These are phyloP conservation scores for Caenorhabditis auriculariae DNA, from an alignment of 2,888 invertebrate species.

Conservation along the genomic window DNA sequence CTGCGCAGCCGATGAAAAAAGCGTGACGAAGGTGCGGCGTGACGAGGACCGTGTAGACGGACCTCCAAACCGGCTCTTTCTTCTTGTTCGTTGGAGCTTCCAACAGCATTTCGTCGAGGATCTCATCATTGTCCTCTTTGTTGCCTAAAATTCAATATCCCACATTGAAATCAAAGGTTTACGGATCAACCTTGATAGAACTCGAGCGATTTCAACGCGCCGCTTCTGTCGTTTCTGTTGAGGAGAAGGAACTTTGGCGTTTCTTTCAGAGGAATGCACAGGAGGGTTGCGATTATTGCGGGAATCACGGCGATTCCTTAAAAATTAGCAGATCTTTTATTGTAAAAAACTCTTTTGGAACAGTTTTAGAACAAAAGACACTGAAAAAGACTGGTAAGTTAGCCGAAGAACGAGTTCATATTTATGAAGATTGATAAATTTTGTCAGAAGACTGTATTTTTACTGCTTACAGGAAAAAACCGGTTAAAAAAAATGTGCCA, in stretches of 20 bases:
- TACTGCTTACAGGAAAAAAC: no score
- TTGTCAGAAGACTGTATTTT: no score
- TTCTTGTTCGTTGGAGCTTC: slow-evolving; percentile 10
- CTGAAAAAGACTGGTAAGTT: no score
- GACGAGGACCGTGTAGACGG: background rate
- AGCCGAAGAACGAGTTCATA: no score
- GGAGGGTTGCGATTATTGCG: slow-evolving; percentile 34
- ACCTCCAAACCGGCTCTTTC: background rate
- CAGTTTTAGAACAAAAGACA: no score
- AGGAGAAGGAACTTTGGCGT: slow-evolving; percentile 46
- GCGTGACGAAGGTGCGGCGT: background rate
- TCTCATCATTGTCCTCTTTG: slow-evolving; percentile 8
- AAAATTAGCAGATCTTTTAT: no score
- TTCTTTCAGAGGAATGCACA: slow-evolving; percentile 44
- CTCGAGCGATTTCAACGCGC: slow-evolving; percentile 24
- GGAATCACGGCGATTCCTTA: slow-evolving; percentile 35
- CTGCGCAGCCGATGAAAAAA: background rate
- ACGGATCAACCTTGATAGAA: slow-evolving; percentile 33
- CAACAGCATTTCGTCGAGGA: slow-evolving; percentile 39
- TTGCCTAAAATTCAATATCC: slow-evolving; percentile 6
- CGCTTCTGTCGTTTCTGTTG: slow-evolving; percentile 24
- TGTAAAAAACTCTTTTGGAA: no score
- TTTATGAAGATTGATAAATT: no score
- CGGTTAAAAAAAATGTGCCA: no score
- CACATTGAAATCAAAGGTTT: background rate